phyloP scores from a whole-genome alignment of 1,140 invertebrate genomes.

The Caenorhabditis latens region DNA sequence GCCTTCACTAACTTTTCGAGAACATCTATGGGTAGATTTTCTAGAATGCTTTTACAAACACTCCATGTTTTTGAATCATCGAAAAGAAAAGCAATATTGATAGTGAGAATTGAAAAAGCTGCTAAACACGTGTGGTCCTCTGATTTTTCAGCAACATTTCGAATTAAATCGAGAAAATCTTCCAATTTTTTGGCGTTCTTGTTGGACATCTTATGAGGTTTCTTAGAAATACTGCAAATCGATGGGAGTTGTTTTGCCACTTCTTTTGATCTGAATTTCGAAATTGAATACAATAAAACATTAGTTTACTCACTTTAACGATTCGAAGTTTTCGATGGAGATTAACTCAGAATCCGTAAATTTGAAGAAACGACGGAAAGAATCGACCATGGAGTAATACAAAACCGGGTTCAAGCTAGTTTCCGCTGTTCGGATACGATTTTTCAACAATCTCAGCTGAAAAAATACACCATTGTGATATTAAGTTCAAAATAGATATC shows the following conservation, averaged over 20 bases:
- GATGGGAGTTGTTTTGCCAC: conserved; percentile 7
- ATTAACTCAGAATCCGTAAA: neutral
- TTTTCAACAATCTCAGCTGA: neutral
- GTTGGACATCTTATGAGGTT: neutral
- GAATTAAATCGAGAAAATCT: neutral
- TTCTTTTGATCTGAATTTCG: neutral
- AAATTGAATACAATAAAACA: neutral
- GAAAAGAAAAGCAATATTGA: conserved; percentile 6
- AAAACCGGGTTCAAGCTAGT: neutral
- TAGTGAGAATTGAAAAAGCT: neutral
- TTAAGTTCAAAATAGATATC: neutral
- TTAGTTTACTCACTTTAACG: neutral
- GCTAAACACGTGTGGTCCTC: neutral
- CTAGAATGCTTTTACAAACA: neutral
- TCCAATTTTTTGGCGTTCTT: neutral
- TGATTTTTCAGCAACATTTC: neutral
- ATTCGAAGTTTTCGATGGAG: neutral
- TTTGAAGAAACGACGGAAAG: neutral
- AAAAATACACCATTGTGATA: neutral
- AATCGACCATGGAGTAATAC: neutral
- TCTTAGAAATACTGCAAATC: neutral
- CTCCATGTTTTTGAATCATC: neutral
- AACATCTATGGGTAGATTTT: neutral
- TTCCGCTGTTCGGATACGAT: neutral
- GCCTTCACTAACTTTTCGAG: conserved; percentile 30